Conservation (phyloP, 2,888 invertebrate genomes). For the Timandra comae region DNA sequence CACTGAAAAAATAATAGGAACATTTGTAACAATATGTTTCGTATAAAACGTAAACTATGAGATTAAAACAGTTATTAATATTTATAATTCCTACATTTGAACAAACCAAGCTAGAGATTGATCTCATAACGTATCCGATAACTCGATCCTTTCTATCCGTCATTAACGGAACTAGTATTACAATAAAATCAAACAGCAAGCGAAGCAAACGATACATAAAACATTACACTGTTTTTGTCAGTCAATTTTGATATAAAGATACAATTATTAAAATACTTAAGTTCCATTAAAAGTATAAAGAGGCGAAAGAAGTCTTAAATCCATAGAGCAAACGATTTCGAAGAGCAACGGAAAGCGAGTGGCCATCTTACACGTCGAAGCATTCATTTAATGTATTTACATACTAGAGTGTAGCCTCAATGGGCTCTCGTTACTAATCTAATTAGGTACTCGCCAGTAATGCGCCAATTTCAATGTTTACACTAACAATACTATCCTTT, state of each 20-base stretch:
- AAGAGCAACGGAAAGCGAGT: constrained; percentile 60
- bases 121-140: constrained; percentile 1
- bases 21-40: neutral
- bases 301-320: constrained; percentile 36
- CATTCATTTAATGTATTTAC: constrained; percentile 55
- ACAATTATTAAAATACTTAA: constrained; percentile 18
- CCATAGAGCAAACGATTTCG: constrained; percentile 43
- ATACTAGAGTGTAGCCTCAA: constrained; percentile 61
- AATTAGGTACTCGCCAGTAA: constrained; percentile 78
- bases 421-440: constrained; percentile 68
- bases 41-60: neutral
- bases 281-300: constrained; percentile 19
- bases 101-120: neutral
- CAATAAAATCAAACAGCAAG: constrained; percentile 41
- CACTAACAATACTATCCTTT: constrained; percentile 71
- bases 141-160: constrained; percentile 12
- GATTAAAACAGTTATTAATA: no score
- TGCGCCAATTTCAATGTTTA: constrained; percentile 74
- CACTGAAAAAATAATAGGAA: neutral
- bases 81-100: neutral
- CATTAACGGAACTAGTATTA: constrained; percentile 26
- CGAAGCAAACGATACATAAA: constrained; percentile 41
- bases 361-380: constrained; percentile 51
- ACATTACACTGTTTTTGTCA: constrained; percentile 36
- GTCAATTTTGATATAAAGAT: constrained; percentile 36